Conservation (phyloP, 2,797 vertebrate species). For the Schizopygopsis pylzovi region DNA sequence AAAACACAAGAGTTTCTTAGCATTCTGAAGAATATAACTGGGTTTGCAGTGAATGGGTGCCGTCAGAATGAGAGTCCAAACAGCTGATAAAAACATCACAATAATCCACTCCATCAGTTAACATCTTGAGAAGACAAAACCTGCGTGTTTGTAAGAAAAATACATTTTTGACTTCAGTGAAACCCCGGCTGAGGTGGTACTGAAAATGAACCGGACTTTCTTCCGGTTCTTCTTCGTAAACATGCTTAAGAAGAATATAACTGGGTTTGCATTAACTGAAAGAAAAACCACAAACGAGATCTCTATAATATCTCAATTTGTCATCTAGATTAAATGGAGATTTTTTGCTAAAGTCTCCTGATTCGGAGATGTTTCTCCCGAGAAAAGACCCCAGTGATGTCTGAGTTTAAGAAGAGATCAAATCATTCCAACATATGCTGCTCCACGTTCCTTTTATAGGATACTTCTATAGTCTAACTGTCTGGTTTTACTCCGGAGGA, state of each 20-base stretch:
- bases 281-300: not conserved
- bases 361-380: not conserved
- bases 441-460: not conserved
- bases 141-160: too few relatives aligned
- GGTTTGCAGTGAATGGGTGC: not conserved
- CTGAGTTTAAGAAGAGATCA: not conserved
- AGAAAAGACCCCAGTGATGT: not conserved
- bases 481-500: not conserved
- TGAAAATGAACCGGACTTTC: too few relatives aligned
- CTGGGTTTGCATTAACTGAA: not conserved
- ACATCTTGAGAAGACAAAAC: not conserved
- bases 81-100: too few relatives aligned
- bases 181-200: too few relatives aligned
- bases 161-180: too few relatives aligned
- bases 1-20: not conserved
- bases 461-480: not conserved
- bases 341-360: not conserved
- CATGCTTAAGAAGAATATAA: not conserved
- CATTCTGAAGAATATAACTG: not conserved
- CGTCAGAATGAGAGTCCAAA: too few relatives aligned
- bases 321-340: too few relatives aligned
- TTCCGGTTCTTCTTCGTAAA: not conserved
- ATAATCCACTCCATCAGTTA: not conserved
- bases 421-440: not conserved
- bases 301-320: not conserved